Evolutionary conservation across 2,113 vertebrate genomes (phyloP), one percentile per base, ranked within the genome.

Genomic region (Gymnogyps californianus): DNA sequence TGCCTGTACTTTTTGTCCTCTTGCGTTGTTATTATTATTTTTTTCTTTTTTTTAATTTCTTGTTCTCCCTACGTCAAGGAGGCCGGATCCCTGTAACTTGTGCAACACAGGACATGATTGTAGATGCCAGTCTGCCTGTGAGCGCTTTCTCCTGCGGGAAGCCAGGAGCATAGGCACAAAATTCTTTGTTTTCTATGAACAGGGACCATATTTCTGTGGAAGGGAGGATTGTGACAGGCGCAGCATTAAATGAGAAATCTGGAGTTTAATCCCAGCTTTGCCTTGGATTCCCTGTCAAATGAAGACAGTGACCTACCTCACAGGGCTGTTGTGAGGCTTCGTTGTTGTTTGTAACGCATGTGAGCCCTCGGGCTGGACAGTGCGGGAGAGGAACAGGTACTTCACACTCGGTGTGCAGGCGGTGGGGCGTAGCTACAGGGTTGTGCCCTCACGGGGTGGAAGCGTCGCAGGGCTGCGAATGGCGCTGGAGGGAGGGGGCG

Each of bases 241-340:
- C 90, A 47, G 80, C 76, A 4, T 20, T 52, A 47, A 22, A 17
- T 2, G 46, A 52, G 70, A 57, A 88, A 46, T 8, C 64, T 38
- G 77, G 64, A 82, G 66, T 76, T 75, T 38, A 42, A 79, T 51
- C 81, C 90, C 84, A 54, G 94, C 77, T 84, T 81, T 70, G 85
- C 94, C 95, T 89, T 66, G 94, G 92, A 65, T 83, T 81, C 95
- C 87, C 93, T 74, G 84, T 89, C 91, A 16, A 13, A 13, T 46
- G 92, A 34, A 84, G 94, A 93, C 91, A 66, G 93, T n/a, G 90
- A 95, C 91, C 84, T 95, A 90, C 94, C 89, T 97, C 91, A 80
- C 87, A 87, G 92, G 92, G 87, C 82, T 95, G 96, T 83, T 93
- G 93, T 93, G 96, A 96, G 88, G 90, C 51, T 44, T n/a, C 26